Conservation (phyloP, 2,797 vertebrate genomes). For the Falco rusticolus region DNA sequence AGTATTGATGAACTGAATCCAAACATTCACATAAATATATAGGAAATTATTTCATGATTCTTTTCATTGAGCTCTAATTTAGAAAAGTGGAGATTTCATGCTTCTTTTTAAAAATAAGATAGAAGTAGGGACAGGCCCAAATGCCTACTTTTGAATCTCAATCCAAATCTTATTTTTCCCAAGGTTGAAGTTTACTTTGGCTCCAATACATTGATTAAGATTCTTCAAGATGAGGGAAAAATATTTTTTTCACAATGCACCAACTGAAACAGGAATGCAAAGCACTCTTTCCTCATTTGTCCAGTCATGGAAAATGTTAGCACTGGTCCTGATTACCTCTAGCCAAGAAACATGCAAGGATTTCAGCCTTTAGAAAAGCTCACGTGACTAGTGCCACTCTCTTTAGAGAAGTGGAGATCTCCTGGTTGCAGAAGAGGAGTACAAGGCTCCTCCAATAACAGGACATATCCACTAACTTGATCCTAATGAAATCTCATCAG, state of each 20-base stretch:
- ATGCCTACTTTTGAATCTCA: neutral
- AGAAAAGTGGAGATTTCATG: neutral
- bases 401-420: neutral
- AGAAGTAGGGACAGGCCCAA: neutral
- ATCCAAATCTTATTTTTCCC: neutral
- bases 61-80: slow-evolving; percentile 15
- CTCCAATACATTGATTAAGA: neutral
- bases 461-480: neutral
- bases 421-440: neutral
- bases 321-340: neutral
- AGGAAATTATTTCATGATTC: slow-evolving; percentile 24
- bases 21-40: slow-evolving; percentile 25
- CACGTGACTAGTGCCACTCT: neutral
- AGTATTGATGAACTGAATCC: slow-evolving; percentile 25
- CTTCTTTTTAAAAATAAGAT: neutral
- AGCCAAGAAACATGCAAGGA: neutral
- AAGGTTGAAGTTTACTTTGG: neutral
- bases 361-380: neutral
- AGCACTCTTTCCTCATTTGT: neutral
- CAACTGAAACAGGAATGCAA: neutral
- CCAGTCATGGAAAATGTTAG: neutral
- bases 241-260: neutral
- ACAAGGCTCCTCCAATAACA: neutral
- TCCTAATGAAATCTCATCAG: neutral
- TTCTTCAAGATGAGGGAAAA: neutral